Base-by-base conservation (phyloP, 2,888 invertebrate species). In the Synanthedon formicaeformis region DNA sequence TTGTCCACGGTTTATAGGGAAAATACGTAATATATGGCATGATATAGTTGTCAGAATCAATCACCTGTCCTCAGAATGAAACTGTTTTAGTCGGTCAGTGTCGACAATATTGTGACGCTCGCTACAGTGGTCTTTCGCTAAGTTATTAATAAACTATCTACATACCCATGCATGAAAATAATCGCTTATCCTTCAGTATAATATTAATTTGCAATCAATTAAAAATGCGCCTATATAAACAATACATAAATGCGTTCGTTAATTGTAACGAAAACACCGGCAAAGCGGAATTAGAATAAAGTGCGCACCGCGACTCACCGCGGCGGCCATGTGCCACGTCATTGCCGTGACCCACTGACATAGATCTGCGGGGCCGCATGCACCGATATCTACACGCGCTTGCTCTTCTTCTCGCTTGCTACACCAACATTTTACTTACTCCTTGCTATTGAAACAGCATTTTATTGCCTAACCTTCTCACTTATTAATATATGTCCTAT, bases 281-380 rank as follows among this genome's bases (percentile, higher is more conserved):
- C 75, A 80, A 83, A 81, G 88, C 83, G 86, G 86, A 87, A 87
- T 88, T 84, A 86, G 87, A 87, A 85, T 84, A 83, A 85, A 85
- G 81, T 82, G 79, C 76, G 81, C 78, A 75, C 67, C 62, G 54
- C 48, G 52, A 41, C 52, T 50, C 41, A 54, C 50, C 41, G 52
- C 51, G 53, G 84, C 83, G 83, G 80, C 86, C 87, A 80, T 84
- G 84, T 82, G 87, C 88, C 84, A 86, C 88, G 88, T 88, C 90
- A 90, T 90, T 89, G 89, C 85, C 87, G 88, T 91, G 91, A 91
- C 91, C 91, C 88, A 91, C 90, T 91, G 90, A 90, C 91, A 90
- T 80, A 90, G 89, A 84, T 91, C 85, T 83, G 83, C 86, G 86
- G 89, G 87, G 89, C 89, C 86, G 85, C 83, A 80, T 84, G 85